A percentile compares a stretch with the other conserved stretches of the same genome.
Conservation (phyloP, 1,140 invertebrate species). For the Maconellicoccus hirsutus region DNA sequence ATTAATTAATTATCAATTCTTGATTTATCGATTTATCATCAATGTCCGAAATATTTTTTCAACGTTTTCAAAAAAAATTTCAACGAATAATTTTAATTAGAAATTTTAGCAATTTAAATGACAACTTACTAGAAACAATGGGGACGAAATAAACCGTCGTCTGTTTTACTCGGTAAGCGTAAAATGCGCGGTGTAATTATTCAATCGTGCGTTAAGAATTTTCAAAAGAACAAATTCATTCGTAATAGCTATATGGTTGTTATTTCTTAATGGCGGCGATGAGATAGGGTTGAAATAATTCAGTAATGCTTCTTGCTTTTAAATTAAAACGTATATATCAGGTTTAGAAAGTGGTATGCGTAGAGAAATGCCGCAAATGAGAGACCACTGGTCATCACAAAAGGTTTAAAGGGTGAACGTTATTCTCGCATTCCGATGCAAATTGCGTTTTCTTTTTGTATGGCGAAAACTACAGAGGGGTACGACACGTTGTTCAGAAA, state of each 20-base stretch:
- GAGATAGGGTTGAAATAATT: not conserved
- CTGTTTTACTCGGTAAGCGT: too few species aligned
- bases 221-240: not conserved
- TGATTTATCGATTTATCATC: too few species aligned
- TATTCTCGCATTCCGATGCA: slow-evolving; percentile 7
- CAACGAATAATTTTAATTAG: too few species aligned
- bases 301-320: not conserved
- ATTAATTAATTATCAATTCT: too few species aligned
- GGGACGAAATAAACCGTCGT: too few species aligned
- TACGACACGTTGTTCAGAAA: too few species aligned
- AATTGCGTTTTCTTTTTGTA: not conserved
- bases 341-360: not conserved
- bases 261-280: not conserved
- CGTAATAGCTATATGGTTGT: not conserved
- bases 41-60: too few species aligned
- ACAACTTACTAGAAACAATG: too few species aligned
- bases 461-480: not conserved
- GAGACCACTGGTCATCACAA: not conserved
- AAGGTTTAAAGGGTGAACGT: not conserved
- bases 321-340: slow-evolving; percentile 10
- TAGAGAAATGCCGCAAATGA: not conserved
- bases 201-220: not conserved
- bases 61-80: too few species aligned
- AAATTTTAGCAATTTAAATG: too few species aligned
- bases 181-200: not conserved